Evolutionary conservation across 2,113 vertebrate genomes (phyloP), one percentile per base, ranked within the genome.

Genomic region (Hippocampus guttulatus): DNA sequence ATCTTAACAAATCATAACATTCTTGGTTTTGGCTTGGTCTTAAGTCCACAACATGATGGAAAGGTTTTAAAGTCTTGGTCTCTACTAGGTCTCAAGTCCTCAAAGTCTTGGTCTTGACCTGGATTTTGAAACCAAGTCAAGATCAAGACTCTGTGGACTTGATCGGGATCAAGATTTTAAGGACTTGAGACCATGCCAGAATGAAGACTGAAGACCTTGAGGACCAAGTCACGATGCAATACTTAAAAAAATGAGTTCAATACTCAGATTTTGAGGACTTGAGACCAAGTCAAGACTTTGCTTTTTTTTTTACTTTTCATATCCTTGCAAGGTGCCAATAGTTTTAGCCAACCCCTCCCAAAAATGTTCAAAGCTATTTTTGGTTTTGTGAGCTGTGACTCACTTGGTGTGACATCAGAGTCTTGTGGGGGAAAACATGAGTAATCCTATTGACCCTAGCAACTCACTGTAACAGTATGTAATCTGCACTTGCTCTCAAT

Each of bases 331-430:
- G 6, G 2, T 61, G 6, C 57, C 15, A 18, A 55, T 55, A 23
- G 3, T 21, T 55, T 23, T 23, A n/a, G n/a, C 52, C 21, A 23
- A 30, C 27, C 11, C 23, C 23, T 2, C 30, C 23, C 55, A 58
- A 58, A 14, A 55, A 25, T 27, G 10, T 27, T 12, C 12, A 14
- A 27, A 61, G 58, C 27, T 61, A 61, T 61, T 61, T 60, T 61
- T 20, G 58, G 15, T 33, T 61, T 58, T 58, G 21, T 55, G 9
- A 58, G 23, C 58, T 61, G 58, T 61, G 58, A 61, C 58, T 30
- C 58, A 61, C 27, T 61, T 61, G 58, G 27, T 61, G 58, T 61
- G 58, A 61, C 58, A 61, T 61, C 58, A 61, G 27, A 61, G 58
- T 61, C 58, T 33, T 61, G 27, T 27, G 58, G 55, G 27, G 16